Percentiles rank a stretch among this genome's conserved stretches.
phyloP scores from a whole-genome alignment of 2,797 vertebrate genomes.

The Macropodus opercularis region DNA sequence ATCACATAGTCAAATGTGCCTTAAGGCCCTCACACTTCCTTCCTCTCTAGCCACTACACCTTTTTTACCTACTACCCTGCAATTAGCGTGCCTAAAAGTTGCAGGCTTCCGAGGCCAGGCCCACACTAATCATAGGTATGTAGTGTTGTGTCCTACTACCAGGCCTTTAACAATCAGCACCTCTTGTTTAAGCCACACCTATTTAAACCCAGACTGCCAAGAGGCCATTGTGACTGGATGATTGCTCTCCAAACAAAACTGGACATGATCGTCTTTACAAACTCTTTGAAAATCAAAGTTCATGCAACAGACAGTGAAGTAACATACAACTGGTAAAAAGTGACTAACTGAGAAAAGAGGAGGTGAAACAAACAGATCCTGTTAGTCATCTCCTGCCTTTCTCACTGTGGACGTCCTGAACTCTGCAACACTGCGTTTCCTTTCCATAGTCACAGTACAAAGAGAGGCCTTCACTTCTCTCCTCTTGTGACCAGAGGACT shows the following conservation, averaged over 20 bases:
- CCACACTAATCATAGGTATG: constrained; percentile 80
- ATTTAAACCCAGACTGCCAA: constrained; percentile 35
- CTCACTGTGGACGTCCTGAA: constrained; percentile 22
- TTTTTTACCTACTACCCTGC: constrained; percentile 77
- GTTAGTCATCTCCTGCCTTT: constrained; percentile 35
- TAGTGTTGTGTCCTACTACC: constrained; percentile 76
- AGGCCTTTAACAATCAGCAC: constrained; percentile 73
- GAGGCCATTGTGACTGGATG: constrained; percentile 27
- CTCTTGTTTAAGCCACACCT: constrained; percentile 70
- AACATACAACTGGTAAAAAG: constrained; percentile 6
- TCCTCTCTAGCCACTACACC: constrained; percentile 75
- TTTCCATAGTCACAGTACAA: constrained; percentile 45
- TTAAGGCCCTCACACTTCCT: constrained; percentile 74
- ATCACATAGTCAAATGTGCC: constrained; percentile 69
- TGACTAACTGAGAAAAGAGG: constrained; percentile 16
- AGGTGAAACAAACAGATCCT: constrained; percentile 29
- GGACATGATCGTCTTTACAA: constrained; percentile 15
- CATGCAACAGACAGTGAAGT: constrained; percentile 8
- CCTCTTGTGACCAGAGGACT: constrained; percentile 54
- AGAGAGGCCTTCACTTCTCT: constrained; percentile 54
- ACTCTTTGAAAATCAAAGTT: constrained; percentile 2
- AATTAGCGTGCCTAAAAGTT: constrained; percentile 80
- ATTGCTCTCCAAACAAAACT: constrained; percentile 20
- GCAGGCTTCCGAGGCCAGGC: constrained; percentile 71
- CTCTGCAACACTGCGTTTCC: constrained; percentile 45